A percentile compares a stretch with the other conserved stretches of the same genome.
Evolutionary conservation across 2,797 vertebrate species (phyloP).

Genomic region (Chiroxiphia lanceolata): DNA sequence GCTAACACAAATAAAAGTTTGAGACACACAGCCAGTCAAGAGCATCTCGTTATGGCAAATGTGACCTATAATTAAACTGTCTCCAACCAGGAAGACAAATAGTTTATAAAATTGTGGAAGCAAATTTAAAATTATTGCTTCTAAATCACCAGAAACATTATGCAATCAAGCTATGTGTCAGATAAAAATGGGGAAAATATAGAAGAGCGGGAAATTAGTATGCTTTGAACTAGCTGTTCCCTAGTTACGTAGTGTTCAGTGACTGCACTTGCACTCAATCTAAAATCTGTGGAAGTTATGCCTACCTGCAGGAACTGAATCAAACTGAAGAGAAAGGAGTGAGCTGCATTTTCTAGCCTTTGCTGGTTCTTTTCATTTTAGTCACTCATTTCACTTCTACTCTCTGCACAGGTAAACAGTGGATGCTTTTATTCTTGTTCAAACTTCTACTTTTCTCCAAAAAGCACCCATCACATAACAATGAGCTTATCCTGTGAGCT

Average conservation of each 20-base stretch:
- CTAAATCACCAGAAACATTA: neutral
- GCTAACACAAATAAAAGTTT: neutral
- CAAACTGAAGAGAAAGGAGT: neutral
- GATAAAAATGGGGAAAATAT: neutral
- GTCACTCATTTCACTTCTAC: neutral
- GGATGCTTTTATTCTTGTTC: neutral
- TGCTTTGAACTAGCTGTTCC: neutral
- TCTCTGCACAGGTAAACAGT: neutral
- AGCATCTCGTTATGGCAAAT: neutral
- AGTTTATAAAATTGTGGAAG: neutral
- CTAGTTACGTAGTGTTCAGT: rapidly evolving
- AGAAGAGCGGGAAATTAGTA: neutral
- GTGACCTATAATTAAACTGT: neutral
- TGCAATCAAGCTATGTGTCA: neutral
- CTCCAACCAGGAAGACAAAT: neutral
- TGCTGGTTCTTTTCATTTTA: neutral
- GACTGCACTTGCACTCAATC: neutral
- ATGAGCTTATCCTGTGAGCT: neutral
- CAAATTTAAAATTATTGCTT: neutral
- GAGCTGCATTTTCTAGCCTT: neutral
- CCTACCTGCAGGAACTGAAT: neutral
- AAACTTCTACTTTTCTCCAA: neutral
- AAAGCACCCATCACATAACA: neutral
- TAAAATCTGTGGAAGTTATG: neutral
- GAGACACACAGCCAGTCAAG: neutral